Percentiles rank a stretch among this genome's conserved stretches.
phyloP scores from a whole-genome alignment of 2,888 invertebrate genomes.

The Mythimna pallens region DNA sequence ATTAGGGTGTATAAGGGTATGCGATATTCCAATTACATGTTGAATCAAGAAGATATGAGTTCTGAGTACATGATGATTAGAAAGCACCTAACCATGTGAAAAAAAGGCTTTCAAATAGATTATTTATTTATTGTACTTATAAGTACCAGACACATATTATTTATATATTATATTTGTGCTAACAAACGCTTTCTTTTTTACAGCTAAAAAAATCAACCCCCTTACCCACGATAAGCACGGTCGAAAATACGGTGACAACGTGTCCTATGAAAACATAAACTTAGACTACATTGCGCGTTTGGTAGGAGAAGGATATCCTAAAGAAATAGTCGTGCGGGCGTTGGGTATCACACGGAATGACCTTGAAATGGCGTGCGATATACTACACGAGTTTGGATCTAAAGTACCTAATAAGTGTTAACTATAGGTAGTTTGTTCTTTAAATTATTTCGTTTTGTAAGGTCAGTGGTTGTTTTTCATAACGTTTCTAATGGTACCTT shows the following conservation, averaged over 20 bases:
- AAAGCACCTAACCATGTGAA: neutral
- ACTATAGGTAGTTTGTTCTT: slow-evolving; percentile 56
- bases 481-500: neutral
- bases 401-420: slow-evolving; percentile 86
- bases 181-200: slow-evolving; percentile 46
- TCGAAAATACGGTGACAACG: slow-evolving; percentile 87
- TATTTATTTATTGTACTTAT: neutral
- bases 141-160: neutral
- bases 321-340: slow-evolving; percentile 97
- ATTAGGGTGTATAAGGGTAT: too few species aligned
- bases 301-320: slow-evolving; percentile 97
- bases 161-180: slow-evolving; percentile 8
- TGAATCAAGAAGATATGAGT: neutral
- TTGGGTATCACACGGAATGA: slow-evolving; percentile 98
- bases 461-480: slow-evolving; percentile 28
- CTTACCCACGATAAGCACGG: slow-evolving; percentile 89
- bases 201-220: slow-evolving; percentile 88
- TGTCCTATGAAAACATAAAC: slow-evolving; percentile 96
- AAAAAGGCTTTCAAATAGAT: neutral
- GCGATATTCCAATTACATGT: too few species aligned
- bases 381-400: slow-evolving; percentile 96
- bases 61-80: neutral
- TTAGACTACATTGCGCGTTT: slow-evolving; percentile 97
- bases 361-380: slow-evolving; percentile 98
- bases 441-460: slow-evolving; percentile 50